Percentiles rank a stretch among this genome's conserved stretches.
Evolutionary conservation across 92 coral and sea anemone species (phyloP).

Genomic region (Paragorgia papillata): DNA sequence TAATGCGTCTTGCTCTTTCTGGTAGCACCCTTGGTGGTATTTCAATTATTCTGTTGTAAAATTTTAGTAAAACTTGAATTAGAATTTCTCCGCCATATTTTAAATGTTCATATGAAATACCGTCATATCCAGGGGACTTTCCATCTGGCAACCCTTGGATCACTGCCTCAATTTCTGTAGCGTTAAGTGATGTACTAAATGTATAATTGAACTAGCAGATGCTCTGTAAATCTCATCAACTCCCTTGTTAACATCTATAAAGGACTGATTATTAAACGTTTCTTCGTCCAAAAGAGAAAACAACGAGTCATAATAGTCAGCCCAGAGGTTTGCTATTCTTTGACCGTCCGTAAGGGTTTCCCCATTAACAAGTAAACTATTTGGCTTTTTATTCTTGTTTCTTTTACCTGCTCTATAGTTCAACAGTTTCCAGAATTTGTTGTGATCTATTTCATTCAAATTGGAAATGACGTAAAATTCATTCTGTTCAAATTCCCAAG

Average conservation of each 20-base stretch:
- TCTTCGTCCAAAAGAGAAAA: too few species aligned
- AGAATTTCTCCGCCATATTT: background rate
- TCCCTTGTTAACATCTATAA: background rate
- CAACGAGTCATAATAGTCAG: too few species aligned
- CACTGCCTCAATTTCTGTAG: background rate
- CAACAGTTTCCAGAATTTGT: background rate
- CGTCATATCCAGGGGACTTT: slow-evolving; percentile 1
- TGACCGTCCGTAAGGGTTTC: too few species aligned
- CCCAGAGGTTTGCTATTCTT: too few species aligned
- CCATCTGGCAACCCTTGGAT: background rate
- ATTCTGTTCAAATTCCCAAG: background rate
- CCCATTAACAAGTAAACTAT: background rate
- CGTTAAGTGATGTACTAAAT: background rate
- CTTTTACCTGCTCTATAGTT: background rate
- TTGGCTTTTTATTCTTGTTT: background rate
- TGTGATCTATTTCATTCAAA: background rate
- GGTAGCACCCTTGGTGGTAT: background rate
- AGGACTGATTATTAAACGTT: background rate
- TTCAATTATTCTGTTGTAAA: background rate
- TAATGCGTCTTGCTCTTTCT: background rate
- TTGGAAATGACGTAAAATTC: background rate
- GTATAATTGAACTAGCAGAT: background rate
- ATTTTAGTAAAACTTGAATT: background rate
- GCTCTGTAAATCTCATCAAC: background rate
- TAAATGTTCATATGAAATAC: background rate